Percentiles rank a stretch among this genome's conserved stretches.
These are phyloP conservation scores for Mylabris phalerata DNA, from an alignment of 1,140 invertebrate species.

Conservation along the genomic window DNA sequence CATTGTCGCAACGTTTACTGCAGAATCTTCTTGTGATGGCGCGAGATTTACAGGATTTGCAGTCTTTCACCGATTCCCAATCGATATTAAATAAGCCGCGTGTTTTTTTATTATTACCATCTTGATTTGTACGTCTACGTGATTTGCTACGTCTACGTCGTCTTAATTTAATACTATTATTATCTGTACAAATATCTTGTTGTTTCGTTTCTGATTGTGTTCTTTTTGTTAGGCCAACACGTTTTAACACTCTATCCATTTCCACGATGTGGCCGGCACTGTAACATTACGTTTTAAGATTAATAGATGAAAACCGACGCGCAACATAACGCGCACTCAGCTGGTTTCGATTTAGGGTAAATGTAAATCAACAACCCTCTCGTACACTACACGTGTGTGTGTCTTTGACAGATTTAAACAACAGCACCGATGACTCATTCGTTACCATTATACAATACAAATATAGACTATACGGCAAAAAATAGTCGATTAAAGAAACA, in stretches of 20 bases:
- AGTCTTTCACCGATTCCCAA: constrained; percentile 42
- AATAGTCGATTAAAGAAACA: too few relatives aligned
- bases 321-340: constrained; percentile 32
- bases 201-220: constrained; percentile 29
- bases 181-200: constrained; percentile 5
- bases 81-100: constrained; percentile 41
- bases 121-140: constrained; percentile 30
- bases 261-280: constrained; percentile 30
- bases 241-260: constrained; percentile 42
- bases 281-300: not conserved
- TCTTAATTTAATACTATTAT: constrained; percentile 21
- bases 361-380: constrained; percentile 22
- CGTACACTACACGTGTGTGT: not conserved
- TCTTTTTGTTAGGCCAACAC: constrained; percentile 39
- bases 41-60: constrained; percentile 39
- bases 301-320: constrained; percentile 10
- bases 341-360: constrained; percentile 35
- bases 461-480: too few relatives aligned
- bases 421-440: constrained; percentile 6
- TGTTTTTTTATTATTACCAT: constrained; percentile 32
- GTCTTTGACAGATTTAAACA: constrained; percentile 12
- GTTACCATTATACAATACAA: too few relatives aligned
- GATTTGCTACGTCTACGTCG: constrained; percentile 33
- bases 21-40: constrained; percentile 59
- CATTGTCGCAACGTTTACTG: constrained; percentile 64